phyloP scores from a whole-genome alignment of 1,140 invertebrate genomes.

The Sinella curviseta region DNA sequence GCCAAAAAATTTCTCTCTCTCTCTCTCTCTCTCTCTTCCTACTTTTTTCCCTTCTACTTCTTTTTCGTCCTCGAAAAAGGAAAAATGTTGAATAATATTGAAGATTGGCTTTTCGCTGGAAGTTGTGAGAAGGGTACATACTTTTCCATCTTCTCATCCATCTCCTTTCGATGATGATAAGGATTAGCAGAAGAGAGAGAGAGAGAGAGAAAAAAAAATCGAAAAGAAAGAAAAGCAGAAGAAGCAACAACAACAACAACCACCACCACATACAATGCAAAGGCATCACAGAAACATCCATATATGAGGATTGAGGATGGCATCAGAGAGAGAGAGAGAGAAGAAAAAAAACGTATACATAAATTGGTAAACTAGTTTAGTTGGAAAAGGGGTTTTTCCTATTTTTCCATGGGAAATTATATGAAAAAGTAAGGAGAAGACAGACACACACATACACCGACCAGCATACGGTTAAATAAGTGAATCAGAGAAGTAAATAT shows the following conservation, averaged over 20 bases:
- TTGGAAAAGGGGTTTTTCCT: conserved; percentile 3
- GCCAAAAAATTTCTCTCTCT: conserved; percentile 3
- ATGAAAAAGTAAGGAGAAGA: not conserved
- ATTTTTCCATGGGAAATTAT: conserved; percentile 2
- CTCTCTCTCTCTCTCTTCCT: not conserved
- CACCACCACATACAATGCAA: no score
- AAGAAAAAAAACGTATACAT: no score
- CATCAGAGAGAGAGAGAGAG: no score
- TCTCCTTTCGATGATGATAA: conserved; percentile 8
- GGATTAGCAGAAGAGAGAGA: conserved; percentile 1
- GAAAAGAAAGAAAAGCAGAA: not conserved
- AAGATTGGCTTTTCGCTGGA: conserved; percentile 6
- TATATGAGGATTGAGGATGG: no score
- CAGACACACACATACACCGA: no score
- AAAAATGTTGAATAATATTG: not conserved
- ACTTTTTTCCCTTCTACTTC: no score
- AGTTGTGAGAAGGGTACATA: not conserved
- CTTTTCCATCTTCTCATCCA: not conserved
- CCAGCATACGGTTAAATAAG: conserved; percentile 7
- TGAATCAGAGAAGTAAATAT: conserved; percentile 23
- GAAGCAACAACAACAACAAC: not conserved
- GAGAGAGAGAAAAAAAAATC: not conserved
- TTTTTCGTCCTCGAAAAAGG: not conserved
- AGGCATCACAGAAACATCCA: no score
- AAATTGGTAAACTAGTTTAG: no score